These are phyloP conservation scores for Clostera curtula DNA, from an alignment of 2,888 invertebrate genomes.

Conservation along the genomic window DNA sequence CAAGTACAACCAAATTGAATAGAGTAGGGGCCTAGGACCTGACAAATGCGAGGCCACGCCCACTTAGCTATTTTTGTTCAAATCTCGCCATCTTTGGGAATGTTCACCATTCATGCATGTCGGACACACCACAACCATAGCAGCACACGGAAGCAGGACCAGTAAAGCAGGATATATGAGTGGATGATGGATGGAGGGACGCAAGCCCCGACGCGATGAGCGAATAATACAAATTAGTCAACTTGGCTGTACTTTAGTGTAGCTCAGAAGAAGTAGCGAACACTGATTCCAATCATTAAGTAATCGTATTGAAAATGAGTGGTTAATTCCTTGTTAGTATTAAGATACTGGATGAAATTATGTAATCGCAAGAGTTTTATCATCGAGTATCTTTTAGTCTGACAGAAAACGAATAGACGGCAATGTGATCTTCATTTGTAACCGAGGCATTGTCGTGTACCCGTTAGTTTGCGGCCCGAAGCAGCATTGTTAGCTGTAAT, in stretches of 20 bases:
- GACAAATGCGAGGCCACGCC: no score
- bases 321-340: no score
- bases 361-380: slow-evolving; percentile 11
- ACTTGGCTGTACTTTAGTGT: slow-evolving; percentile 65
- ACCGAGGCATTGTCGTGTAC: slow-evolving; percentile 13
- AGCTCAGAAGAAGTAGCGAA: no score
- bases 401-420: slow-evolving; percentile 15
- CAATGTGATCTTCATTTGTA: slow-evolving; percentile 13
- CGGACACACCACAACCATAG: slow-evolving; percentile 26
- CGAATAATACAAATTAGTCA: slow-evolving; percentile 45
- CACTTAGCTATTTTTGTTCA: no score
- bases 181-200: slow-evolving; percentile 33
- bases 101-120: slow-evolving; percentile 17
- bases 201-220: slow-evolving; percentile 55
- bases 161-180: slow-evolving; percentile 29
- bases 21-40: no score
- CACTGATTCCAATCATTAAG: no score
- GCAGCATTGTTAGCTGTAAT: slow-evolving; percentile 19
- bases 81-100: no score
- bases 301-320: no score
- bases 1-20: slow-evolving; percentile 71
- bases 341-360: slow-evolving; percentile 27
- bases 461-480: slow-evolving; percentile 23
- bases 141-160: slow-evolving; percentile 32
- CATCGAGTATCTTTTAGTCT: slow-evolving; percentile 26